Evolutionary conservation across 1,140 invertebrate species (phyloP).

Genomic region (Heliconius hermathena): DNA sequence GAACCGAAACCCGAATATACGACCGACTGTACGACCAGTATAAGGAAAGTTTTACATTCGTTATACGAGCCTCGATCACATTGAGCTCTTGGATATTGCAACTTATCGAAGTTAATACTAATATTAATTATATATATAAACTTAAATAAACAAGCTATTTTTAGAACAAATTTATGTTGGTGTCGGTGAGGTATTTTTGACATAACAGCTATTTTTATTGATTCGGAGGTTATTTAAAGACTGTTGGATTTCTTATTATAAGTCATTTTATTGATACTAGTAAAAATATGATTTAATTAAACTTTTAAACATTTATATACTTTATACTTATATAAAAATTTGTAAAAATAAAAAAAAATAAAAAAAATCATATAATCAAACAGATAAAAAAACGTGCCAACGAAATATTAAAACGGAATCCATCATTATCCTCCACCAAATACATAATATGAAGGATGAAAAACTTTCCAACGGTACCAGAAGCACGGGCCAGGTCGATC

Average conservation of each 20-base stretch:
- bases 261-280: background rate
- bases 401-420: no score
- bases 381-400: no score
- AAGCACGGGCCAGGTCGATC: slow-evolving; percentile 38
- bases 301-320: background rate
- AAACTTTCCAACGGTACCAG: slow-evolving; percentile 33
- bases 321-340: background rate
- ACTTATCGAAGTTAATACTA: background rate
- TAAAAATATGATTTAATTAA: background rate
- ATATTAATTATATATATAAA: background rate
- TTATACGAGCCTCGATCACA: background rate
- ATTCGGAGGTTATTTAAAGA: background rate
- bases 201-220: background rate
- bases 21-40: slow-evolving; percentile 25
- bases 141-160: background rate
- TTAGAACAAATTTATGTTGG: background rate
- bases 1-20: slow-evolving; percentile 48
- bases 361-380: background rate
- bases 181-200: background rate
- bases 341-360: background rate
- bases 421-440: background rate
- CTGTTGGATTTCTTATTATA: background rate
- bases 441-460: slow-evolving; percentile 29
- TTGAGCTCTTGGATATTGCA: background rate
- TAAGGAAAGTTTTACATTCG: slow-evolving; percentile 37